Evolutionary conservation across 2,888 invertebrate species (phyloP), one percentile per base, ranked within the genome.

Genomic region (Pycnomerus fuliginosus): DNA sequence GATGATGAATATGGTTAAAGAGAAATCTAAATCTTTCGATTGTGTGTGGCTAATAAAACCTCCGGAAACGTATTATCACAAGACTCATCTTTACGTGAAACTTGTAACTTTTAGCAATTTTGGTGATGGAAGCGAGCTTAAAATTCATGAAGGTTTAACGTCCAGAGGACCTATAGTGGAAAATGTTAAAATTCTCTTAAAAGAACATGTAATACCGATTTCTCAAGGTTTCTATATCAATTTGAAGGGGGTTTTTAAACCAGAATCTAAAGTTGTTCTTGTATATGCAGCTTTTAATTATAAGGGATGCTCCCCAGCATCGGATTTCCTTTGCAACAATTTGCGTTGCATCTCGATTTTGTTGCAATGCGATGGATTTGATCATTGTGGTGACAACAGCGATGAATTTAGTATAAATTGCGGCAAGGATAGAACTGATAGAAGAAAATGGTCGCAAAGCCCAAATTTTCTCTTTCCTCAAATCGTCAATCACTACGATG

Each of bases 391-490:
- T 0, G 86, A 86, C 64, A 78, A 78, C 48, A 83, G 82, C 52
- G 86, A 86, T 65, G 86, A 86, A 65, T 52, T 49, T 2, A 78
- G 80, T 1, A 68, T 75, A 1, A 75, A 79, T 31, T 85, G 85
- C 52, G 76, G 76, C 34, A 68, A 71, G 68, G 82, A 80, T 59
- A 78, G 79, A 72, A 76, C 78, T 35, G 79, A 82, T 57, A 74
- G 79, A 16, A 73, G 77, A 47, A 82, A 83, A 79, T 82, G 82
- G 60, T 76, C 80, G 3, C 80, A 82, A 62, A 82, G 82, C 44
- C 82, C 85, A 0, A 85, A 85, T 61, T 85, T 85, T 60, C 82
- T 83, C 56, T 86, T 85, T 54, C 84, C 85, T 1, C 84, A 83
- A 70, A 78, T 77, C 44, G 80, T 82, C 47, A 76, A 78, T 11